Base-by-base conservation (phyloP, 2,797 vertebrate genomes). In the Heterohyrax brucei region DNA sequence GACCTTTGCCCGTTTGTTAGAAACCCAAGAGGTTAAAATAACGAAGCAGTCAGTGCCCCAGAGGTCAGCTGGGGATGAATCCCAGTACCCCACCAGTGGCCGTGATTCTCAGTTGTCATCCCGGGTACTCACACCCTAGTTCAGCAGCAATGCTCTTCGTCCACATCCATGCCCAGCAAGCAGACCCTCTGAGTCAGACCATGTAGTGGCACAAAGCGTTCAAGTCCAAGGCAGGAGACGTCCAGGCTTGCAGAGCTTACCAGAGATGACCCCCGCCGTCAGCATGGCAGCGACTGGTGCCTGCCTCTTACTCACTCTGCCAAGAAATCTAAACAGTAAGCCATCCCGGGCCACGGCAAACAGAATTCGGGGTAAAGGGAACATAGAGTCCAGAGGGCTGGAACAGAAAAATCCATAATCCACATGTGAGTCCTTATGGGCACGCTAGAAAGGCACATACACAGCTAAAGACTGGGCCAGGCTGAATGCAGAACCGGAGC, bases 311-410 rank as follows among this genome's bases (percentile, higher is more conserved):
- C 99, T 99, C 99, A 99, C 99, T 99, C 99, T 99, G 99, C 99
- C 99, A 99, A 99, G 99, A 99, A 99, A 99, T 99, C 99, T 99
- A 99, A 99, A 99, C 98, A 99, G 99, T 99, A 99, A 99, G 97
- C 99, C 99, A 98, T 99, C 99, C 97, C 99, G 99, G 97, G 99
- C 99, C 99, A 99, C 99, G 99, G 99, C 99, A 99, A 99, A 99
- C 98, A 99, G 99, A 99, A 99, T 99, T 98, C 99, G 99, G 95
- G 99, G 99, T 98, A 99, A 99, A 98, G 99, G 99, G 98, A 99
- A 99, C 99, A 99, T 99, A 99, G 99, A 99, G 98, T 99, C 99
- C 99, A 99, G 99, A 98, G 99, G 99, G 99, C 99, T 99, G 99
- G 98, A 99, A 99, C 96, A 99, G 98, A 99, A 99, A 99, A 99